phyloP scores from a whole-genome alignment of 2,797 vertebrate genomes.

The Urophycis tenuis region DNA sequence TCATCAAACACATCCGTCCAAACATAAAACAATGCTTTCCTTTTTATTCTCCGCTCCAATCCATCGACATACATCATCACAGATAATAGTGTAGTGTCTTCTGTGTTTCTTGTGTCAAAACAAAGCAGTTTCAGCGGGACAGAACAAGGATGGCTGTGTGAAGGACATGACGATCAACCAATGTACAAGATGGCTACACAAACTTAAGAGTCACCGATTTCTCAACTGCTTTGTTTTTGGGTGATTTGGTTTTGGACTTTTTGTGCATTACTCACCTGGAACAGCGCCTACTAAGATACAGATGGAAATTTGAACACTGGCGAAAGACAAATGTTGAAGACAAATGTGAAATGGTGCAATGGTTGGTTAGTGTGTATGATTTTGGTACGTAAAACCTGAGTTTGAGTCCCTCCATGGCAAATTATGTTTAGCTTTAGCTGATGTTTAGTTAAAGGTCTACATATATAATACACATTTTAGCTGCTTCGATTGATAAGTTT shows the following conservation, averaged over 20 bases:
- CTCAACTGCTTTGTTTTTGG: background rate
- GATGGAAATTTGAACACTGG: background rate
- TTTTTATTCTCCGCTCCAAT: background rate
- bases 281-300: background rate
- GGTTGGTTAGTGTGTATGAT: no score
- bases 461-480: no score
- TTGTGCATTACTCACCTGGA: background rate
- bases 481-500: no score
- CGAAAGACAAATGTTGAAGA: no score
- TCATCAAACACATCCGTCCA: background rate
- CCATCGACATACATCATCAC: background rate
- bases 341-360: no score
- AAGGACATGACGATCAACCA: no score
- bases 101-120: background rate
- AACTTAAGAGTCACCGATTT: background rate
- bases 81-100: background rate
- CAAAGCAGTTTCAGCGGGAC: background rate
- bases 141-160: no score
- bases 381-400: no score
- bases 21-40: background rate
- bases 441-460: no score
- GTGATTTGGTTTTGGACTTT: no score
- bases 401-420: no score
- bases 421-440: no score
- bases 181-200: background rate